Conservation (phyloP, 2,797 vertebrate species). For the Hafferia zeledoni region DNA sequence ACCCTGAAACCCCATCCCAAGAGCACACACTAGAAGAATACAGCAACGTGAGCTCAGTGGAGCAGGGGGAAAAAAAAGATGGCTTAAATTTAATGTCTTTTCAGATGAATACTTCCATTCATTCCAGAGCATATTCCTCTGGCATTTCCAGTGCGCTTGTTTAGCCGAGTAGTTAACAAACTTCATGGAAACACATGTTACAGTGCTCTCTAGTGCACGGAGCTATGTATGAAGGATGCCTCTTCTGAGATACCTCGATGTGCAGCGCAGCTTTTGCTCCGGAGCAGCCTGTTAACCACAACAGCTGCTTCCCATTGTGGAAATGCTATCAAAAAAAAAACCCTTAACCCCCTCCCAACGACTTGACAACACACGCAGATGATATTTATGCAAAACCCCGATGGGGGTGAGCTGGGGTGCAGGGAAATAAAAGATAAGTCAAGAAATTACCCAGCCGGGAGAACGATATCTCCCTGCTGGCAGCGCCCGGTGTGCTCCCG, state of each 20-base stretch:
- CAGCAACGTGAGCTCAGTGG: neutral
- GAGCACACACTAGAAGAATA: neutral
- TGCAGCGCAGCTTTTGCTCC: neutral
- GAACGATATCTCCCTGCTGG: neutral
- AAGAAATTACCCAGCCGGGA: neutral
- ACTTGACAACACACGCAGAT: neutral
- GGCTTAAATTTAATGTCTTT: slow-evolving; percentile 9
- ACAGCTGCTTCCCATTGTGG: slow-evolving; percentile 42
- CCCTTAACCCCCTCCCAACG: neutral
- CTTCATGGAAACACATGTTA: neutral
- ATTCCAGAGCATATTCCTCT: slow-evolving; percentile 39
- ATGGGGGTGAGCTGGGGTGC: neutral
- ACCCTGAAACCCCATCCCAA: accelerated
- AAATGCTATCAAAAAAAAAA: neutral
- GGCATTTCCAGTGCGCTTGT: neutral
- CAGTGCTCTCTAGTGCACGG: slow-evolving; percentile 9
- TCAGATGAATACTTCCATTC: slow-evolving; percentile 2
- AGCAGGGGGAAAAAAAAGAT: accelerated
- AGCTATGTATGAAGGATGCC: slow-evolving; percentile 44
- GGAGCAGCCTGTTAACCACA: neutral
- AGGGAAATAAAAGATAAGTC: slow-evolving; percentile 34
- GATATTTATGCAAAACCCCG: neutral
- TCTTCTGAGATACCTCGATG: neutral
- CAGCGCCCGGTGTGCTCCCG: neutral
- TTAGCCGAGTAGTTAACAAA: slow-evolving; percentile 18